Evolutionary conservation across 23 tunicate species (phyloP).

Genomic region (Ciona savignyi): DNA sequence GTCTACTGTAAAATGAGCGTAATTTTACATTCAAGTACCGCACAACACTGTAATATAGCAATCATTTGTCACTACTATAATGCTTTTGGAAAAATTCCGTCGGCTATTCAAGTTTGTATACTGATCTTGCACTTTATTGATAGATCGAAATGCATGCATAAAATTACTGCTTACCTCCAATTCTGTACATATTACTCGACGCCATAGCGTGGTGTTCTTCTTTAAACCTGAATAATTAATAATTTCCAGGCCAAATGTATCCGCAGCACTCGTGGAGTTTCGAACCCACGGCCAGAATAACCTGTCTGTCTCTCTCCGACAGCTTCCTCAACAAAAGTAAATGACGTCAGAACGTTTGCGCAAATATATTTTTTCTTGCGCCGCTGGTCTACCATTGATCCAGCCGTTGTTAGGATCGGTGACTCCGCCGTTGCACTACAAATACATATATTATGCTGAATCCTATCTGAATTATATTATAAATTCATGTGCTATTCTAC

Average conservation of each 20-base stretch:
- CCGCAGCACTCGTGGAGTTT: background rate
- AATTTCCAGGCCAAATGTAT: background rate
- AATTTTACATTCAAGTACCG: too few species aligned
- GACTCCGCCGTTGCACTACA: too few species aligned
- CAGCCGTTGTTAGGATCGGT: background rate
- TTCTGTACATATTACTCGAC: constrained; percentile 71
- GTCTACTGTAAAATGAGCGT: too few species aligned
- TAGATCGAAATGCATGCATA: background rate
- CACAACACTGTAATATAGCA: too few species aligned
- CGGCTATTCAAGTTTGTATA: background rate
- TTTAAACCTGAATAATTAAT: background rate
- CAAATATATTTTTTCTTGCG: constrained; percentile 1
- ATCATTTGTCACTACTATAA: too few species aligned
- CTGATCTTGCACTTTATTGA: background rate
- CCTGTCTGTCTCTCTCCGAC: constrained; percentile 31
- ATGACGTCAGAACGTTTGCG: constrained; percentile 65
- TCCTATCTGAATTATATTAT: too few species aligned
- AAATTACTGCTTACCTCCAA: constrained; percentile 55
- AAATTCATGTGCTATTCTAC: too few species aligned
- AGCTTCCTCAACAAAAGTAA: constrained; percentile 50
- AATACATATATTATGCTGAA: too few species aligned
- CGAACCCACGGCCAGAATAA: constrained; percentile 18
- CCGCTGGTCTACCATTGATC: constrained; percentile 1
- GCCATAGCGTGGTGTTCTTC: constrained; percentile 23
- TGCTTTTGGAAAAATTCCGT: background rate